These are phyloP conservation scores for Scomberomorus guttatus DNA, from an alignment of 2,797 vertebrate species.

Conservation along the genomic window DNA sequence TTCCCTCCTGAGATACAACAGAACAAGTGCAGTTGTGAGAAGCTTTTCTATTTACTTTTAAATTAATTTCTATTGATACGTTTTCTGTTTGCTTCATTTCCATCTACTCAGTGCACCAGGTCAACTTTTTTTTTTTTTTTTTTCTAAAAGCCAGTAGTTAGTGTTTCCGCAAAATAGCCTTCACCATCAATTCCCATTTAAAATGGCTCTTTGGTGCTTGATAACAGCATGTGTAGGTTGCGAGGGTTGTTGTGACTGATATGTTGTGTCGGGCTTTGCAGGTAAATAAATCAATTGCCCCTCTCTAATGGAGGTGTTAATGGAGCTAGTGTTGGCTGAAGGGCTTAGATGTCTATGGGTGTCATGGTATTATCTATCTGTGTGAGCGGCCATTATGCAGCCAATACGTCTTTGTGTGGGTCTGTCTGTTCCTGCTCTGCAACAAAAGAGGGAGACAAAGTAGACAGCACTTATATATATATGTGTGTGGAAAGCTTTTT, in stretches of 20 bases:
- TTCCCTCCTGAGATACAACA: background rate
- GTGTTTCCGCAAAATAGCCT: slow-evolving; percentile 44
- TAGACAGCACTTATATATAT: background rate
- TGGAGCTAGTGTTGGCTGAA: slow-evolving; percentile 47
- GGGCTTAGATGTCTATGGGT: slow-evolving; percentile 37
- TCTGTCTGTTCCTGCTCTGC: slow-evolving; percentile 6
- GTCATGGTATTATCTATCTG: slow-evolving; percentile 39
- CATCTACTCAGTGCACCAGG: background rate
- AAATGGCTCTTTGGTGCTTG: background rate
- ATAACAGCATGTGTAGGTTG: slow-evolving; percentile 15
- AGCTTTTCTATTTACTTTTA: too few relatives aligned
- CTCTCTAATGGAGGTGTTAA: slow-evolving; percentile 54
- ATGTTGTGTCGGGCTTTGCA: slow-evolving; percentile 31
- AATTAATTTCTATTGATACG: too few relatives aligned
- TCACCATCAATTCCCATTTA: slow-evolving; percentile 22
- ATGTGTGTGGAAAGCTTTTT: background rate
- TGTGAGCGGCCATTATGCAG: slow-evolving; percentile 19
- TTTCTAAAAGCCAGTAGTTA: background rate
- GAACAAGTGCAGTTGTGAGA: too few relatives aligned
- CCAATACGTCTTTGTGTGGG: background rate
- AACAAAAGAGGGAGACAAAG: background rate
- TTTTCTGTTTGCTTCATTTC: background rate
- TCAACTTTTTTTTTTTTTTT: background rate
- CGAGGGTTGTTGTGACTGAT: slow-evolving; percentile 23
- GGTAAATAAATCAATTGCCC: slow-evolving; percentile 58